Percentiles rank a stretch among this genome's conserved stretches.
Evolutionary conservation across 1,140 invertebrate genomes (phyloP).

Genomic region (Drosophila murphyi): DNA sequence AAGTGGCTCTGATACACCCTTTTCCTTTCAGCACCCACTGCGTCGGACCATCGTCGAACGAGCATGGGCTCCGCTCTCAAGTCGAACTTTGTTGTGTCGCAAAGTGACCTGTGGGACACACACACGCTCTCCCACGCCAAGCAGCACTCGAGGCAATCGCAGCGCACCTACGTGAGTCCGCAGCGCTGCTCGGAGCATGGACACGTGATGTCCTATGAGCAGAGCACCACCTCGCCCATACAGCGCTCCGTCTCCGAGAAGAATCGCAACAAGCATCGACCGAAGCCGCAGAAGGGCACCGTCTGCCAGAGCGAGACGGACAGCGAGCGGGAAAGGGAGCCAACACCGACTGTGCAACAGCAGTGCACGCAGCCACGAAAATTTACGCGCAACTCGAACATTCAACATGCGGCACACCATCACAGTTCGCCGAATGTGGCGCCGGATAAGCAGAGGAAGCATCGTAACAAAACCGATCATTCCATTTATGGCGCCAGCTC

Average conservation of each 20-base stretch:
- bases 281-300: slow-evolving; percentile 85
- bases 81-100: slow-evolving; percentile 87
- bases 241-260: slow-evolving; percentile 87
- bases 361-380: slow-evolving; percentile 75
- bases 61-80: slow-evolving; percentile 84
- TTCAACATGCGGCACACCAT: slow-evolving; percentile 83
- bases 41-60: slow-evolving; percentile 76
- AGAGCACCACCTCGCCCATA: slow-evolving; percentile 85
- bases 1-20: neutral
- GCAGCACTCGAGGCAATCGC: slow-evolving; percentile 85
- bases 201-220: slow-evolving; percentile 74
- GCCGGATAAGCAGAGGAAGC: slow-evolving; percentile 79
- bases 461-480: slow-evolving; percentile 73
- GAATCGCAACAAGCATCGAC: slow-evolving; percentile 85
- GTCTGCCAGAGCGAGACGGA: slow-evolving; percentile 85
- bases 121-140: slow-evolving; percentile 87
- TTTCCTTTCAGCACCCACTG: slow-evolving; percentile 60
- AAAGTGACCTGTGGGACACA: slow-evolving; percentile 88
- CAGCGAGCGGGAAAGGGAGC: slow-evolving; percentile 85
- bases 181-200: slow-evolving; percentile 81
- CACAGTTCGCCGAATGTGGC: slow-evolving; percentile 83
- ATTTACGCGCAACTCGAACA: slow-evolving; percentile 68
- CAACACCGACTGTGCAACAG: slow-evolving; percentile 60
- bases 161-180: slow-evolving; percentile 78
- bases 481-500: slow-evolving; percentile 91